Evolutionary conservation across 2,113 vertebrate genomes (phyloP), one percentile per base, ranked within the genome.

Genomic region (Okapia johnstoni): DNA sequence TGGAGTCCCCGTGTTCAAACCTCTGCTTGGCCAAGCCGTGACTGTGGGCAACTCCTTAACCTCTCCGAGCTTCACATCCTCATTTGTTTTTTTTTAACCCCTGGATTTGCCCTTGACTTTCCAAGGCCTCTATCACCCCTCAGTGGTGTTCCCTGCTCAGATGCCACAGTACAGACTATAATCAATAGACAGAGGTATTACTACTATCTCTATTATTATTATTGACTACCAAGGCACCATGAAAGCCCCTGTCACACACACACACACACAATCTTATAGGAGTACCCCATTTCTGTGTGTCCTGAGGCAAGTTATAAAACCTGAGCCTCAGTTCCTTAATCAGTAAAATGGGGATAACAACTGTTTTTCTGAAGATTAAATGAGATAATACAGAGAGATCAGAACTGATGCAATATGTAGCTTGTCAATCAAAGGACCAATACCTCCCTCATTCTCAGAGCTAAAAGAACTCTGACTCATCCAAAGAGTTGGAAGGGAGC

Each of bases 51-150:
- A 40, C 4, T 13, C 52, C 25, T 26, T 40, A 63, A 30, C 36
- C 9, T 33, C 13, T 2, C 73, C 11, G 2, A 83, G 52, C 23
- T 54, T n/a, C 60, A 36, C 16, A 11, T 63, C 63, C 46, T 83
- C 60, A 6, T 10, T 19, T 73, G 63, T 50, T 54, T 36, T 61
- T 66, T 61, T 61, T n/a, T 83, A 26, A 63, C 61, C 61, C 48
- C 48, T 80, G 30, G 57, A 57, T 87, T 50, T 79, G 48, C 57
- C 14, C 85, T 46, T 33, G 10, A 40, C 61, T 57, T 54, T 40
- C 86, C 92, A 66, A 85, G 91, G 66, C 57, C 36, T 61, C 95
- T 84, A 85, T 30, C 48, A 54, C 26, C 55, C 54, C 46, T 73
- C 28, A 77, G 48, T 5, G 19, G 23, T 48, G 7, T 1, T 46